Evolutionary conservation across 2,113 vertebrate genomes (phyloP), one percentile per base, ranked within the genome.

Genomic region (Scomber scombrus): DNA sequence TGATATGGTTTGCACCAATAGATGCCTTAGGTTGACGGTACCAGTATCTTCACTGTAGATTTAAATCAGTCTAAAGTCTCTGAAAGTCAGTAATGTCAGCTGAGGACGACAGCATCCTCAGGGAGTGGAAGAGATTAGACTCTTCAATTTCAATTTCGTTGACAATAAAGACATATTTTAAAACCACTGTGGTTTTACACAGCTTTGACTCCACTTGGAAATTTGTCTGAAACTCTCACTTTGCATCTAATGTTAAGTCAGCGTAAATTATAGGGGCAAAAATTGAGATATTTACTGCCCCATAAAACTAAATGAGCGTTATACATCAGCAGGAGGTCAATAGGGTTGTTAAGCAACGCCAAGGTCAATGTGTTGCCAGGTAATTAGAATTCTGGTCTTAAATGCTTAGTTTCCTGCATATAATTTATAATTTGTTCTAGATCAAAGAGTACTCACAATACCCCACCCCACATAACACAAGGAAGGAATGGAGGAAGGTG

Each of bases 281-380:
- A 40, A 40, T 34, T 34, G 43, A 68, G 47, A 62, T 52, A 79
- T 89, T 90, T 78, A 88, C 57, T 72, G 79, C 70, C 58, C 50
- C 15, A 72, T 90, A 85, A 92, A 90, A 75, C 75, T 85, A 78
- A 90, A 89, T 67, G 51, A 62, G 73, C 61, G 77, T 84, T 84
- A 82, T 82, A 75, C 55, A 84, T 78, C 80, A 88, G 79, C 81
- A 73, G 85, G 91, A 52, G 54, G 66, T 88, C 64, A 80, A 78
- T 89, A 63, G 45, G 75, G 61, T 62, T 75, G 52, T 71, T 90
- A 31, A 69, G 64, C 51, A 68, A 73, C 8, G 55, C 51, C 65
- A 81, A 77, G 62, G 26, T 46, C 23, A 88, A 70, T 85, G 50
- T 49, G 57, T 75, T 11, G 40, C 75, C 71, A 87, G 60, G 64